These are phyloP conservation scores for Nothura maculosa DNA, from an alignment of 2,797 vertebrate genomes.

Conservation along the genomic window DNA sequence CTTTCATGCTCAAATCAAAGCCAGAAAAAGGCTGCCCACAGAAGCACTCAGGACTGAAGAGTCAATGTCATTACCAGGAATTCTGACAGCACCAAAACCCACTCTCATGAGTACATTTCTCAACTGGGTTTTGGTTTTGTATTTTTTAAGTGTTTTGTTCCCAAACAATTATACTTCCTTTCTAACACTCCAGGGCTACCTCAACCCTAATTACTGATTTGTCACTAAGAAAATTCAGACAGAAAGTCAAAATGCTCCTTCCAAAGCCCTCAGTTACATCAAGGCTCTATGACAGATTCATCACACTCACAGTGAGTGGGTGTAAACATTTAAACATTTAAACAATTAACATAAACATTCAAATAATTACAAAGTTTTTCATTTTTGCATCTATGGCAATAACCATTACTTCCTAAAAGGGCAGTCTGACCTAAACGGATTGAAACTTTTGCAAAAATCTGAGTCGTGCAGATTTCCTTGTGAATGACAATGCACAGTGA, in stretches of 20 bases:
- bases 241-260: too few relatives aligned
- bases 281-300: too few relatives aligned
- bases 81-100: not conserved
- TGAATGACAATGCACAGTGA: not conserved
- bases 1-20: constrained; percentile 3
- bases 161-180: not conserved
- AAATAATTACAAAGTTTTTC: not conserved
- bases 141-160: not conserved
- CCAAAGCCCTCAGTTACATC: too few relatives aligned
- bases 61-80: not conserved
- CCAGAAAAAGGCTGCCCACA: not conserved
- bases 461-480: not conserved
- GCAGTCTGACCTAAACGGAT: not conserved
- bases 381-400: not conserved
- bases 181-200: not conserved
- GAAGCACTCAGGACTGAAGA: not conserved
- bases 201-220: too few relatives aligned
- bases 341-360: not conserved
- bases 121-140: not conserved
- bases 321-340: not conserved
- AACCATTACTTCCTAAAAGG: not conserved
- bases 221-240: too few relatives aligned
- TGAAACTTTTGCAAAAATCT: not conserved
- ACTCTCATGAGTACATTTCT: not conserved
- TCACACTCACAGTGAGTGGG: too few relatives aligned